Conservation (phyloP, 2,113 vertebrate species). For the Himantopus leucocephalus region DNA sequence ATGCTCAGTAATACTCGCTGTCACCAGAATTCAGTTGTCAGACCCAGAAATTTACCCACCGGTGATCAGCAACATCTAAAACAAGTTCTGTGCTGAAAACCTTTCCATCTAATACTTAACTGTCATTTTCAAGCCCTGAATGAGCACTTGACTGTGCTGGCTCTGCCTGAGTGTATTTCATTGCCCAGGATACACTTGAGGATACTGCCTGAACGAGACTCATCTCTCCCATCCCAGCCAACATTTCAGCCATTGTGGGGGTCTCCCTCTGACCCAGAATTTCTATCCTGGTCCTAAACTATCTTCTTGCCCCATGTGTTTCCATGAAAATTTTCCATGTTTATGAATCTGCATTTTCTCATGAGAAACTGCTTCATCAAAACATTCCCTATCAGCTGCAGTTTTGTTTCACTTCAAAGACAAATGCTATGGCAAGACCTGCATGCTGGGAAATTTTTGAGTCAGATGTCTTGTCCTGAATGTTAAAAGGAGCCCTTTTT, state of each 20-base stretch:
- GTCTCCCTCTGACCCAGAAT: background rate
- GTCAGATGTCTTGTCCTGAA: constrained; percentile 22
- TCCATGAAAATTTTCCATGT: constrained; percentile 1
- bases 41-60: background rate
- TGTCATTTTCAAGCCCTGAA: background rate
- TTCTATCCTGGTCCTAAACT: background rate
- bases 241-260: background rate
- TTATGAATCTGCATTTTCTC: constrained; percentile 16
- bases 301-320: background rate
- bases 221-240: background rate
- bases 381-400: background rate
- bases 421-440: background rate
- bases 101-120: background rate
- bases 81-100: background rate
- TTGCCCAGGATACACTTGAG: background rate
- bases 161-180: background rate
- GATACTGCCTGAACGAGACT: background rate
- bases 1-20: background rate
- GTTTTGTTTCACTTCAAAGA: constrained; percentile 44
- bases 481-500: background rate
- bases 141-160: background rate
- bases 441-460: constrained; percentile 11
- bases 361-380: constrained; percentile 27
- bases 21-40: background rate
- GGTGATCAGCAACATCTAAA: background rate